A percentile compares a stretch with the other conserved stretches of the same genome.
Conservation (phyloP, 1,140 invertebrate species). For the Proales similis region DNA sequence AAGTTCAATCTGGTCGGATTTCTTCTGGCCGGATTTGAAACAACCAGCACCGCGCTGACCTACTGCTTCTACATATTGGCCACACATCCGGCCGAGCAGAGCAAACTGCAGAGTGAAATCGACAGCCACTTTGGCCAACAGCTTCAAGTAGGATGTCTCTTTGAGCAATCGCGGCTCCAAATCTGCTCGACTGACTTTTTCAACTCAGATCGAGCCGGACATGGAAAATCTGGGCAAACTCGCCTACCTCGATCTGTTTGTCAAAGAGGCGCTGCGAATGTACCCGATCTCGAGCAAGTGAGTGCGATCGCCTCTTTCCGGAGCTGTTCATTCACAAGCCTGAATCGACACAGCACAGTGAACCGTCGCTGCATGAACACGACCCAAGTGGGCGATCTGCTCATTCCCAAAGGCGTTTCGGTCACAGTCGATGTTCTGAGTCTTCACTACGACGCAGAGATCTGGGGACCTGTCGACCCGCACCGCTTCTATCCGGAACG, state of each 20-base stretch:
- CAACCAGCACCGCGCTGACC: conserved; percentile 53
- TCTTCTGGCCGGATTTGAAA: conserved; percentile 51
- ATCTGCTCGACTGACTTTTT: no score
- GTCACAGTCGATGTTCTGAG: conserved; percentile 48
- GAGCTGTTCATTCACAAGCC: conserved; percentile 1
- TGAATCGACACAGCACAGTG: conserved; percentile 42
- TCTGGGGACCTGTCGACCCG: conserved; percentile 55
- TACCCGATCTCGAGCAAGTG: conserved; percentile 23
- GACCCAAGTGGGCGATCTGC: conserved; percentile 42
- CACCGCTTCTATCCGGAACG: conserved; percentile 60
- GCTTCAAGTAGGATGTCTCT: no score
- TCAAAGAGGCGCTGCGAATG: conserved; percentile 32
- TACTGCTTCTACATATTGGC: conserved; percentile 55
- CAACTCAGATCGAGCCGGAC: background rate
- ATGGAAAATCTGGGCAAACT: conserved; percentile 6
- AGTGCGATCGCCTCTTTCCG: background rate
- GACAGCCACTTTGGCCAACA: background rate
- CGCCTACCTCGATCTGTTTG: conserved; percentile 17
- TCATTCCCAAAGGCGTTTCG: conserved; percentile 47
- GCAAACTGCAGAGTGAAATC: conserved; percentile 52
- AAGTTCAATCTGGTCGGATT: conserved; percentile 46
- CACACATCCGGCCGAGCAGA: conserved; percentile 53
- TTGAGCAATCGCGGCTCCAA: no score
- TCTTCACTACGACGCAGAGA: conserved; percentile 46
- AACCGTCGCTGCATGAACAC: conserved; percentile 43